phyloP scores from a whole-genome alignment of 2,888 invertebrate species.

The Congeria kusceri region DNA sequence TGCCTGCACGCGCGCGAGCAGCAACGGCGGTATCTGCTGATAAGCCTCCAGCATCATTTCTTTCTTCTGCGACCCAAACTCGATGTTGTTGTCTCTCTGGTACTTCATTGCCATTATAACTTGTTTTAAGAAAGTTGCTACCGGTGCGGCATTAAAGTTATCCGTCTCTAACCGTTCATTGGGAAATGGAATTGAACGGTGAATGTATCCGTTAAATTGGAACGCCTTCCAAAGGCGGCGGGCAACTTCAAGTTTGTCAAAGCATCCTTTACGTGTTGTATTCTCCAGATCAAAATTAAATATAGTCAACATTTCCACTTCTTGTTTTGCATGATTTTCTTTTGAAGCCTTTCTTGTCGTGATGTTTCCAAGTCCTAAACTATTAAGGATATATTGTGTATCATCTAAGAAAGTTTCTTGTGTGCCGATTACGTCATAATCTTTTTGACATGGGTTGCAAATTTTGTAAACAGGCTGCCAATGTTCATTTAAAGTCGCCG shows the following conservation, averaged over 20 bases:
- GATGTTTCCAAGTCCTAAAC: conserved; percentile 34
- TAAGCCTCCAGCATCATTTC: conserved; percentile 52
- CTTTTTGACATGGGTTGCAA: conserved; percentile 62
- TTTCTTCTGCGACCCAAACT: conserved; percentile 29
- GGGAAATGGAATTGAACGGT: conserved; percentile 27
- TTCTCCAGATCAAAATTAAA: conserved; percentile 57
- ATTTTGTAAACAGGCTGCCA: conserved; percentile 45
- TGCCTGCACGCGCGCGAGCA: conserved; percentile 35
- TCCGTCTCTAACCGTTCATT: neutral
- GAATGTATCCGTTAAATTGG: conserved; percentile 66
- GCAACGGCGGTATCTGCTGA: conserved; percentile 18
- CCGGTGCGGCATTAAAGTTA: conserved; percentile 7
- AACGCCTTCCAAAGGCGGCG: conserved; percentile 58
- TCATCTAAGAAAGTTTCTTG: conserved; percentile 60
- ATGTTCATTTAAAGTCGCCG: conserved; percentile 54
- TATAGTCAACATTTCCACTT: conserved; percentile 45
- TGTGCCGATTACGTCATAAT: conserved; percentile 61
- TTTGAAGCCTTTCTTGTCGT: neutral
- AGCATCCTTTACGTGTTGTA: conserved; percentile 38
- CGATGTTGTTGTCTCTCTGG: neutral
- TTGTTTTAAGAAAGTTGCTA: conserved; percentile 6
- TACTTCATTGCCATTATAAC: conserved; percentile 4
- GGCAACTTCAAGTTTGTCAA: conserved; percentile 39
- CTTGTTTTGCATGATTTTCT: conserved; percentile 24
- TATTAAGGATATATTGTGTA: conserved; percentile 37